Conservation (phyloP, 2,888 invertebrate genomes). For the Auanema freiburgensis region DNA sequence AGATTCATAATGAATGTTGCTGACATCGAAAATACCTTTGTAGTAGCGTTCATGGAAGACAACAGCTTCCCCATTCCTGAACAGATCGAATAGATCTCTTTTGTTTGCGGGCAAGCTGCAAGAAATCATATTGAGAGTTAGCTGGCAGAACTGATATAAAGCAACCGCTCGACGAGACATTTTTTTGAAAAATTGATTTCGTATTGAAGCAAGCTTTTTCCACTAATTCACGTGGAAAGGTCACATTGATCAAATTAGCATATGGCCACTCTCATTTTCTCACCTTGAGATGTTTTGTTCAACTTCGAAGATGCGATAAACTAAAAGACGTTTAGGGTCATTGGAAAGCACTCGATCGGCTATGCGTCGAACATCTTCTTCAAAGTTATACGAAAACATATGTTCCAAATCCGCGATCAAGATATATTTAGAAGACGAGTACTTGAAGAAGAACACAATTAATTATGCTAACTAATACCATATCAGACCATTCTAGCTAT, state of each 20-base stretch:
- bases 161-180: no score
- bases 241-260: no score
- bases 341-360: neutral
- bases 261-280: no score
- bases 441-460: slow-evolving; percentile 14
- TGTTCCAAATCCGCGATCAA: slow-evolving; percentile 24
- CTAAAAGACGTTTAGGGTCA: slow-evolving; percentile 8
- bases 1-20: no score
- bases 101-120: slow-evolving; percentile 14
- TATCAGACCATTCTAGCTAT: slow-evolving; percentile 19
- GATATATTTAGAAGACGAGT: slow-evolving; percentile 19
- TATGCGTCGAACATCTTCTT: slow-evolving; percentile 13
- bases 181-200: no score
- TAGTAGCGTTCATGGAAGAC: slow-evolving; percentile 19
- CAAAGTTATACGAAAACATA: slow-evolving; percentile 19
- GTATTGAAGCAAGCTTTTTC: no score
- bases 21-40: no score
- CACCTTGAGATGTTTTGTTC: slow-evolving; percentile 9
- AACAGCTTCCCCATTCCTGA: slow-evolving; percentile 15
- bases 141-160: no score
- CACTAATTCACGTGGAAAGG: no score
- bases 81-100: slow-evolving; percentile 11
- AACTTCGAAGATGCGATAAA: slow-evolving; percentile 25
- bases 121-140: neutral
- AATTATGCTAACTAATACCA: neutral